Evolutionary conservation across 2,888 invertebrate genomes (phyloP).

Genomic region (Perdita meconis): DNA sequence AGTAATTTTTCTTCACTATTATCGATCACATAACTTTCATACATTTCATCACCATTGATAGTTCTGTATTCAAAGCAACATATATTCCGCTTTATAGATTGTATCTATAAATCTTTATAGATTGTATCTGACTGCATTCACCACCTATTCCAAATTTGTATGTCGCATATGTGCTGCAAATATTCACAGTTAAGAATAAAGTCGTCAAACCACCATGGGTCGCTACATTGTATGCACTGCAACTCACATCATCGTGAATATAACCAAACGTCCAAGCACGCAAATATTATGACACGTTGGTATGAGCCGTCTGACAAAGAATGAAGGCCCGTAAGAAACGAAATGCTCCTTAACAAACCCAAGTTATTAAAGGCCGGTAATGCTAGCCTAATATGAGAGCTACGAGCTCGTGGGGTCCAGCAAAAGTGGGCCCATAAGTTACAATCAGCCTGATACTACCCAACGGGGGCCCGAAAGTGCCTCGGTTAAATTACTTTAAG

Average conservation of each 20-base stretch:
- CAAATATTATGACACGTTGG: constrained; percentile 43
- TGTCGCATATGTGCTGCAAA: too few relatives aligned
- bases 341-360: constrained; percentile 60
- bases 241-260: not conserved
- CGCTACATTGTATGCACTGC: not conserved
- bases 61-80: too few relatives aligned
- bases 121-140: too few relatives aligned
- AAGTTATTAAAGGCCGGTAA: constrained; percentile 66
- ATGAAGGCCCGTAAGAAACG: constrained; percentile 22
- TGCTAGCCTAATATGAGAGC: constrained; percentile 71
- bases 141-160: too few relatives aligned
- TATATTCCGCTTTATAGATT: too few relatives aligned
- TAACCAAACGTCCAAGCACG: not conserved
- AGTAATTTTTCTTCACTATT: too few relatives aligned
- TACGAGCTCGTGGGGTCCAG: constrained; percentile 61
- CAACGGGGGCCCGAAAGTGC: constrained; percentile 62
- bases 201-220: not conserved
- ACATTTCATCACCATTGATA: too few relatives aligned
- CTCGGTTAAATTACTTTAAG: constrained; percentile 70
- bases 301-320: not conserved
- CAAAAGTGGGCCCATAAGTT: constrained; percentile 73
- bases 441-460: constrained; percentile 71
- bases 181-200: too few relatives aligned
- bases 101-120: too few relatives aligned
- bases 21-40: too few relatives aligned